Evolutionary conservation across 2,113 vertebrate genomes (phyloP), one percentile per base, ranked within the genome.

Genomic region (Hipposideros armiger): DNA sequence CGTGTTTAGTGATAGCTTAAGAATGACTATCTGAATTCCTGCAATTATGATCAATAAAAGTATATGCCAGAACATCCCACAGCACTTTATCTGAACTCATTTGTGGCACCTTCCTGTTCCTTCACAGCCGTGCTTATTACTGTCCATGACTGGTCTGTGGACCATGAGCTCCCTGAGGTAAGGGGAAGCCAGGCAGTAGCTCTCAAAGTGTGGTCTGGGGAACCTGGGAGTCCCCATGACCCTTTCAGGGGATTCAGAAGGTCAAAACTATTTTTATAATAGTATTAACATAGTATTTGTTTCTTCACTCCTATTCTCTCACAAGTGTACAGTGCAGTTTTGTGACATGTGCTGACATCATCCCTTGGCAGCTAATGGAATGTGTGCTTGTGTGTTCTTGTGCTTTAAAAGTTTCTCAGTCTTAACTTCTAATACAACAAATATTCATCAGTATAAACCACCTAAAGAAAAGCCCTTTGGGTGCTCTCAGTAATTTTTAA

Each of bases 401-500:
- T 26, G n/a, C 28, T 42, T 77, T 81, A 52, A 11, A 11, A 6
- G 30, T 47, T 92, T 78, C 87, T 90, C 1, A 22, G 19, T 56
- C 76, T 92, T 84, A 87, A 47, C 30, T 58, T 72, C 72, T 50
- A 67, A 90, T 26, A 40, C 32, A 95, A 76, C 42, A 62, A 69
- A 93, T 76, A 42, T 6, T 32, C n/a, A 83, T 40, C 5, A 24
- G 13, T 8, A 60, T 7, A 81, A 73, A 0, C 26, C 58, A 73
- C 50, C 20, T 54, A 94, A 58, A 72, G 73, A 58, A 81, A 94
- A 93, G 40, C 24, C n/a, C 50, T 64, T 28, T 66, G 58, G n/a
- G 36, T 15, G 13, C 30, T 56, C 60, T 76, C 28, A 32, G 32
- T 30, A 26, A 87, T 54, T 70, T 91, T 74, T 86, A 10, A 82